Base-by-base conservation (phyloP, 2,113 vertebrate species). In the Notothenia coriiceps region DNA sequence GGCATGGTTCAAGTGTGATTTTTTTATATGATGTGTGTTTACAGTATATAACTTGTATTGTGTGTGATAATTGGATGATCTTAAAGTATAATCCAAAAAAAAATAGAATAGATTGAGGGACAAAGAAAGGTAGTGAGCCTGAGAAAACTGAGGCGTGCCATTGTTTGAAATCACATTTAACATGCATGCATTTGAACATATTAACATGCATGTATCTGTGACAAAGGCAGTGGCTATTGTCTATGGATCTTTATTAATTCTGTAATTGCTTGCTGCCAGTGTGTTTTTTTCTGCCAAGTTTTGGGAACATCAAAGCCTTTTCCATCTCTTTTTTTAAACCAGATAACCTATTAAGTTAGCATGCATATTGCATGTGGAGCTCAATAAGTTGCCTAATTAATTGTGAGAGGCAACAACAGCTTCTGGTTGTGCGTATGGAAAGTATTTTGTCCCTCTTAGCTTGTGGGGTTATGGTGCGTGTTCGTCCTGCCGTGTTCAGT, bases 251-350 rank as follows among this genome's bases (percentile, higher is more conserved):
- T 93, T 80, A 95, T 95, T 94, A 95, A 96, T 94, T 94, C 94
- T 85, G 85, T 86, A 79, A 94, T 94, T 95, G 87, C 85, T 89
- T 68, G 82, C 79, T 89, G 77, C 81, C 80, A 86, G 87, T 91
- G 91, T 29, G 93, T 82, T 92, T 94, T 80, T 92, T 94, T 80
- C 90, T 95, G 90, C 90, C 92, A 93, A 92, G 93, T 92, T 96
- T 90, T 79, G 79, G 86, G 88, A 91, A 95, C 91, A 95, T 94
- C 95, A 97, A 96, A 96, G 94, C 90, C 4, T 74, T 77, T 87
- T 57, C 77, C 77, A 63, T 50, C 35, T 52, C 65, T 87, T 83
- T 74, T 66, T 79, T 82, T 84, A 50, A 87, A 88, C 80, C 90
- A 89, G 64, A 94, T 91, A 93, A 49, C 84, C 80, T 62, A 91